A percentile compares a stretch with the other conserved stretches of the same genome.
These are phyloP conservation scores for Marasmarcha lunaedactyla DNA, from an alignment of 2,888 invertebrate species.

Conservation along the genomic window DNA sequence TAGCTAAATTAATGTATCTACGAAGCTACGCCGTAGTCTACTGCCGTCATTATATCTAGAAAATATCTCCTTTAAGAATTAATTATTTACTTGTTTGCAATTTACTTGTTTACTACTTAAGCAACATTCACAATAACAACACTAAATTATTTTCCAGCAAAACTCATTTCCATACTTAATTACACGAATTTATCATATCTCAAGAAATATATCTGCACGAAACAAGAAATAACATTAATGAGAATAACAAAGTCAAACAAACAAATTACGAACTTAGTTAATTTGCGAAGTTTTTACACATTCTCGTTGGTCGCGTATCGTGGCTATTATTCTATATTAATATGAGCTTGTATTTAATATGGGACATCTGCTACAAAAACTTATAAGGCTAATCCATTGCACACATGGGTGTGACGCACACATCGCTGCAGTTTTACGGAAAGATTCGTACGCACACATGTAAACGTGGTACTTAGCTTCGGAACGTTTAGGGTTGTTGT, in stretches of 20 bases:
- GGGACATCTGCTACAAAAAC: constrained; percentile 71
- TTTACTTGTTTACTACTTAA: no score
- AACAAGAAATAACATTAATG: constrained; percentile 3
- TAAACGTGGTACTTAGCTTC: constrained; percentile 49
- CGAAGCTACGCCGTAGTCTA: constrained; percentile 39
- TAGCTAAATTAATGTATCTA: no score
- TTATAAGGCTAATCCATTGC: constrained; percentile 70
- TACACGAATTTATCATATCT: no score
- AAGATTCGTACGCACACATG: constrained; percentile 36
- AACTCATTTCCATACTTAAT: no score
- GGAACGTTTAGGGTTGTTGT: constrained; percentile 33
- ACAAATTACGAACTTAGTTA: constrained; percentile 37
- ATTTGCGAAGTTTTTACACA: constrained; percentile 66
- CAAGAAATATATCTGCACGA: constrained; percentile 28
- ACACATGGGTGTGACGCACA: constrained; percentile 32
- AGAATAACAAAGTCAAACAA: constrained; percentile 8
- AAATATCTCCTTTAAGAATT: constrained; percentile 14
- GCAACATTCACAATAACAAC: no score
- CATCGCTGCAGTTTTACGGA: constrained; percentile 18
- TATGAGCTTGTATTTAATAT: constrained; percentile 67
- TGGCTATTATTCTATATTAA: constrained; percentile 39
- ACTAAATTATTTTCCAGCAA: no score
- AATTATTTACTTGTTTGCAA: no score
- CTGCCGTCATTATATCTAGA: constrained; percentile 12
- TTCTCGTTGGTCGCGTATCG: constrained; percentile 50